Evolutionary conservation across 2,113 vertebrate genomes (phyloP), one percentile per base, ranked within the genome.

Genomic region (Polypterus senegalus): DNA sequence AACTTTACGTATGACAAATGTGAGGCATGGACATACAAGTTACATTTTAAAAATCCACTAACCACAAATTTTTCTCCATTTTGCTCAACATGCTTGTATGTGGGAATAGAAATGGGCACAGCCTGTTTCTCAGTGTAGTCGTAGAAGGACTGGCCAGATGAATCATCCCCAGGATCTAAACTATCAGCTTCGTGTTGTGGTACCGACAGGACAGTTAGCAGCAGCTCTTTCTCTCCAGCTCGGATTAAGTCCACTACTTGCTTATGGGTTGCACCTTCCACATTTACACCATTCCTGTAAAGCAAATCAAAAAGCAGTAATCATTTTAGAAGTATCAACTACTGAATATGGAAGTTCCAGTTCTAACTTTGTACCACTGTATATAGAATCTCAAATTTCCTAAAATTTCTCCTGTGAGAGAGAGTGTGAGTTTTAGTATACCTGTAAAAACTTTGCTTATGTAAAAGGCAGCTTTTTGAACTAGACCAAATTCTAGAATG

Each of bases 171-270:
- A 0, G 90, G 91, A 46, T 98, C 96, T 27, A 98, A 83, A 47
- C 82, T 91, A 3, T 97, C 96, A 0, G 83, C 92, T 78, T 98
- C 94, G 56, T 92, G 93, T 4, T 90, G 86, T 1, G 96, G 94
- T 27, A 98, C 91, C 0, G 96, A 94, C 61, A 98, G 68, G 63
- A 98, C 93, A 0, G 94, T 92, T 64, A 98, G 85, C 48, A 93
- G 80, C 74, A 98, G 74, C 79, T 98, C 94, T 78, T 91, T 89
- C 81, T 97, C 93, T 0, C 93, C 94, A 0, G 92, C 92, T 0
- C 96, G 90, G 76, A 98, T 98, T 84, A 98, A 87, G 65, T 98
- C 95, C 83, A 98, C 95, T 79, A 98, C 95, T 70, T 98, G 95
- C 84, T 98, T 98, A 76, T 98, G 95, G 0, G 93, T 98, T 3